Evolutionary conservation across 2,888 invertebrate genomes (phyloP).

Genomic region (Drosophila stalkeri): DNA sequence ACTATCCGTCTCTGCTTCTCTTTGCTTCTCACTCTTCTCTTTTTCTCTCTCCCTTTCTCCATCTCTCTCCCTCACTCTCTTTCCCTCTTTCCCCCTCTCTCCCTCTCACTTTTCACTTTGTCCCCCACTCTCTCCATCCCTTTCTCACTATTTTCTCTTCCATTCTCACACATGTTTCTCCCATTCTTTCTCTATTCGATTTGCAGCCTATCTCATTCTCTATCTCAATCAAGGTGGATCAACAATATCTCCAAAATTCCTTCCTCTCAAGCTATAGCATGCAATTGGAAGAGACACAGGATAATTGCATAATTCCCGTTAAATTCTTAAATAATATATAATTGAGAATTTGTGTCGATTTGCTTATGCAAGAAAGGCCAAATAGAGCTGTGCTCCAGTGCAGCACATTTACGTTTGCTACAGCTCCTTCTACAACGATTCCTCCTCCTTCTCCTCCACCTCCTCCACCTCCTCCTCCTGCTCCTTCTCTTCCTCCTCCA

Average conservation of each 20-base stretch:
- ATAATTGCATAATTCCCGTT: constrained; percentile 4
- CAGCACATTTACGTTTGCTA: not conserved
- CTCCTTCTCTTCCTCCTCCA: not conserved
- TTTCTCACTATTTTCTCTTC: not conserved
- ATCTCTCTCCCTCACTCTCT: not conserved
- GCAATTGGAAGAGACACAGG: not conserved
- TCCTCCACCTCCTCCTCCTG: not conserved
- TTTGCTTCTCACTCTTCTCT: too few relatives aligned
- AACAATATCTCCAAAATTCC: not conserved
- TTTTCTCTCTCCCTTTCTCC: not conserved
- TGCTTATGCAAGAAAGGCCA: constrained; percentile 16
- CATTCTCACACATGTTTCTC: not conserved
- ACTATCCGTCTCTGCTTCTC: not conserved
- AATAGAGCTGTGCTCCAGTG: not conserved
- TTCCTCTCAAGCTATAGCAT: not conserved
- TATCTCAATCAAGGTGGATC: too few relatives aligned
- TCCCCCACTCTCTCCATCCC: not conserved
- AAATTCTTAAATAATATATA: not conserved
- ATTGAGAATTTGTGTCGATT: constrained; percentile 6
- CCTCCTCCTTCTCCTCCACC: not conserved
- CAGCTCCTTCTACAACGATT: too few relatives aligned
- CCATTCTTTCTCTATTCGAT: too few relatives aligned
- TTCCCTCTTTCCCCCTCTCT: not conserved
- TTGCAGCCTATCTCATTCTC: too few relatives aligned
- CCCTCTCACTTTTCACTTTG: not conserved